Evolutionary conservation across 2,888 invertebrate species (phyloP).

Genomic region (Megamerina dolium): DNA sequence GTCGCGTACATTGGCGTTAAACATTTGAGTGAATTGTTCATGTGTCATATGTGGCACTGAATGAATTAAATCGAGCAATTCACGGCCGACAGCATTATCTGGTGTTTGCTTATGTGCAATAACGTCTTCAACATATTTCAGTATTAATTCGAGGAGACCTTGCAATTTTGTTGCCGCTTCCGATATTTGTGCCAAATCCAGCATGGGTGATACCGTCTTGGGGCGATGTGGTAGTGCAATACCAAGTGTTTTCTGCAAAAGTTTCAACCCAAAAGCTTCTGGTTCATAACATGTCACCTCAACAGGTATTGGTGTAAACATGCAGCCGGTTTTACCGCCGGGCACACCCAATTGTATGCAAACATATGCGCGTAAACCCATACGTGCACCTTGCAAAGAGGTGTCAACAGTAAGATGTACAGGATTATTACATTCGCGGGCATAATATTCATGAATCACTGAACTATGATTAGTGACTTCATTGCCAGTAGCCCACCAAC

Average conservation of each 20-base stretch:
- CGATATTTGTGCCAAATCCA: constrained; percentile 74
- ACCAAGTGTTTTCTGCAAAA: constrained; percentile 77
- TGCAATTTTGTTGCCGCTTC: constrained; percentile 77
- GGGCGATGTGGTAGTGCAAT: constrained; percentile 52
- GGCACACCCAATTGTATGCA: constrained; percentile 93
- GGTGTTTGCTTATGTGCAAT: constrained; percentile 68
- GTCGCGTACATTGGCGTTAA: constrained; percentile 95
- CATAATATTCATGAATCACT: constrained; percentile 95
- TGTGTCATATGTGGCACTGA: constrained; percentile 85
- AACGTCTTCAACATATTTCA: constrained; percentile 88
- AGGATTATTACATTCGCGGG: constrained; percentile 88
- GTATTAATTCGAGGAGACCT: constrained; percentile 67
- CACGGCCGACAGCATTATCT: constrained; percentile 85
- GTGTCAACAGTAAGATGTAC: constrained; percentile 96
- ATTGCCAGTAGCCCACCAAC: constrained; percentile 98
- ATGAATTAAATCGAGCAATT: constrained; percentile 83
- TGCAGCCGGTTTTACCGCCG: constrained; percentile 83
- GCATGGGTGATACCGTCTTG: constrained; percentile 63
- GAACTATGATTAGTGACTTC: constrained; percentile 97
- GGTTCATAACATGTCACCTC: constrained; percentile 87
- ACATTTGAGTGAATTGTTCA: constrained; percentile 89
- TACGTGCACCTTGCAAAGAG: constrained; percentile 75
- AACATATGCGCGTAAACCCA: constrained; percentile 91
- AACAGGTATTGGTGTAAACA: constrained; percentile 94
- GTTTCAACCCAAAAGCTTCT: constrained; percentile 74